These are phyloP conservation scores for Dryas iulia DNA, from an alignment of 1,140 invertebrate species.

Conservation along the genomic window DNA sequence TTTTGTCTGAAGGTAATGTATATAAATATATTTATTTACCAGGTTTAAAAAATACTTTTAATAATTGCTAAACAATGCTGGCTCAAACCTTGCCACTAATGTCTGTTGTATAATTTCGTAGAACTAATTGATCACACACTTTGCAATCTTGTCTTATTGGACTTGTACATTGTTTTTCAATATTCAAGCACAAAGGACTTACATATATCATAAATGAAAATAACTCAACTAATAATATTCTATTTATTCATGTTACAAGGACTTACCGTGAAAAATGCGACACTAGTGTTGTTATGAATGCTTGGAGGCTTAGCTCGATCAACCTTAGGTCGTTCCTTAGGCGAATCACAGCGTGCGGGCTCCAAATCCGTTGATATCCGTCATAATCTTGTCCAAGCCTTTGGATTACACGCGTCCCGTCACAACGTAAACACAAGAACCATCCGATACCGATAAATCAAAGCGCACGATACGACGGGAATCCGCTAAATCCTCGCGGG, in stretches of 20 bases:
- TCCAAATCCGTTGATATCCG: constrained; percentile 72
- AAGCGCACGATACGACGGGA: constrained; percentile 73
- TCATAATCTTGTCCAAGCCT: constrained; percentile 74
- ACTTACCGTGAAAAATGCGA: constrained; percentile 24
- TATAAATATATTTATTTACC: no score
- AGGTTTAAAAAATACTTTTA: no score
- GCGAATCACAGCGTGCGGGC: constrained; percentile 54
- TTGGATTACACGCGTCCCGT: constrained; percentile 69
- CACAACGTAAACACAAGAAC: constrained; percentile 76
- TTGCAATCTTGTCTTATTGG: no score
- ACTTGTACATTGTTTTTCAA: no score
- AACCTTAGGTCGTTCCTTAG: constrained; percentile 22
- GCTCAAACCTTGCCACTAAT: no score
- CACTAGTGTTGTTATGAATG: constrained; percentile 7
- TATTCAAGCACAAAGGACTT: no score
- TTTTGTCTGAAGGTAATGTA: no score
- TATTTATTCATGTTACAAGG: background rate
- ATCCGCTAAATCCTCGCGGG: constrained; percentile 78
- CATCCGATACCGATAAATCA: constrained; percentile 77
- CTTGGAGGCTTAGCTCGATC: constrained; percentile 7
- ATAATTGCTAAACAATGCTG: no score
- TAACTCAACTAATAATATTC: background rate
- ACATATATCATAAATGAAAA: background rate
- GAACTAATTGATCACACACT: no score
- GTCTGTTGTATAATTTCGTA: no score